Base-by-base conservation (phyloP, 2,113 vertebrate species). In the Chrysochloris asiatica region DNA sequence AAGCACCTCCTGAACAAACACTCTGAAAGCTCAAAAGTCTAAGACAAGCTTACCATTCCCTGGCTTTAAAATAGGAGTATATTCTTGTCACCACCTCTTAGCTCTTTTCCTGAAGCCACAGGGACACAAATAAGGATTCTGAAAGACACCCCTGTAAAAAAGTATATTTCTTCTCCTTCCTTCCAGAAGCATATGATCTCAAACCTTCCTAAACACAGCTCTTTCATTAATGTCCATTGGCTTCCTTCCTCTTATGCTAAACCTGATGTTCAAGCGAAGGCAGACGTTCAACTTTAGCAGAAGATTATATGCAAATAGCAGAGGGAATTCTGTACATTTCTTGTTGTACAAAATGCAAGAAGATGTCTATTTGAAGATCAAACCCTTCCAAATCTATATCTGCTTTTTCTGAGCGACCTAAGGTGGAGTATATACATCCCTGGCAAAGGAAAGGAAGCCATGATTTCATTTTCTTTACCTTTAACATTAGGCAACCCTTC, bases 1-100 rank as follows among this genome's bases (percentile, higher is more conserved):
- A 96, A 90, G 45, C n/a, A 2, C 50, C n/a, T 38, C 93, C 90
- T 96, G 86, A 96, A 82, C 91, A 93, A 90, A 95, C 92, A 75
- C 67, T 67, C 87, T 95, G 78, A 89, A 95, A 67, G 50, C 67
- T 96, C 67, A 92, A 54, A 76, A 96, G 8, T 73, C 78, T 95
- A 88, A 78, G 67, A 78, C 72, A 77, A 91, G 30, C 28, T 83
- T 96, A 88, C 93, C 92, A 83, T 1, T 26, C 67, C 82, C 86
- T 78, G 48, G 47, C 52, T 96, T 96, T 95, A 93, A 94, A 95
- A 88, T 76, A 56, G 17, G 17, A 7, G 54, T 22, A 86, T 48
- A 82, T 73, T 84, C 77, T 92, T 92, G 88, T 91, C 83, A 92
- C 83, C 61, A 63, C 54, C 43, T 88, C 81, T 93, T 92, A 50